phyloP scores from a whole-genome alignment of 2,113 vertebrate species.

The Heterochromis multidens region DNA sequence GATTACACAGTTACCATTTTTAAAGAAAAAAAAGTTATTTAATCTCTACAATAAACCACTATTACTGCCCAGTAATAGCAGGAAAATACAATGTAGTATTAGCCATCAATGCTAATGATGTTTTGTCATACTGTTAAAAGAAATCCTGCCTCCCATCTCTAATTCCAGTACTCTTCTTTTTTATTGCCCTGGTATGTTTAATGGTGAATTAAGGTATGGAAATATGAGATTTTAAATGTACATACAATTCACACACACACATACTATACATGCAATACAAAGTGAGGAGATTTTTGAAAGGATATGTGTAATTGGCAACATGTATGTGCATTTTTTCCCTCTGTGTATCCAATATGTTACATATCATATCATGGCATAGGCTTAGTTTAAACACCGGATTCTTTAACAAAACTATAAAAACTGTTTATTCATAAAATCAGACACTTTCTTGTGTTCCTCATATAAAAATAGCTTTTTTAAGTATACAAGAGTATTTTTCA shows the following conservation, averaged over 20 bases:
- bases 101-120: background rate
- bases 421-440: background rate
- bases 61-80: background rate
- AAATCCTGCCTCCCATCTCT: background rate
- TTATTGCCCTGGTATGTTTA: background rate
- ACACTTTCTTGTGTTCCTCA: background rate
- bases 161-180: background rate
- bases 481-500: background rate
- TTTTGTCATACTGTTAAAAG: background rate
- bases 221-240: background rate
- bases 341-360: background rate
- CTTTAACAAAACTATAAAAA: background rate
- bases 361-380: background rate
- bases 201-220: background rate
- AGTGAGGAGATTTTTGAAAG: background rate
- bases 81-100: background rate
- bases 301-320: background rate
- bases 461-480: background rate
- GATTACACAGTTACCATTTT: background rate
- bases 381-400: background rate
- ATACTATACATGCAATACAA: constrained; percentile 1
- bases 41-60: background rate
- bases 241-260: background rate
- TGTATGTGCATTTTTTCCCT: background rate
- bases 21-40: background rate